Evolutionary conservation across 64 coral and sea anemone genomes (phyloP), one percentile per base, ranked within the genome.

Genomic region (Pachyseris speciosa): DNA sequence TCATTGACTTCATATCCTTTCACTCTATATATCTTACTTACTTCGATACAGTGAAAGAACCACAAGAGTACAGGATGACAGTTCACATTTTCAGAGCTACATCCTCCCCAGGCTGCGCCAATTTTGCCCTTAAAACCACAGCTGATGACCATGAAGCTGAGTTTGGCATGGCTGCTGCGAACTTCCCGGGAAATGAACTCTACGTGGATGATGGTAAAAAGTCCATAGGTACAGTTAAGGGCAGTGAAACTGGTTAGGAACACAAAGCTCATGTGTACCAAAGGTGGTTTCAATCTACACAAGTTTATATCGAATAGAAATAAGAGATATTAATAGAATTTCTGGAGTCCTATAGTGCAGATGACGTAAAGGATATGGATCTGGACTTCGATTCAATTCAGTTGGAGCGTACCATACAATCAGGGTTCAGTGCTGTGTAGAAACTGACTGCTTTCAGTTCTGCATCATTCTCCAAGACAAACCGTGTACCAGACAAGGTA

Each of bases 81-180:
- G 78, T 83, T 0, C 78, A 88, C 41, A 37, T 76, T 5, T 88
- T 88, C 27, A 69, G 88, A 51, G 88, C 88, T 12, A 83, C 88
- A 10, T 83, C 88, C 0, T 91, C 88, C 33, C 77, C 88, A 25
- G 77, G 88, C 8, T 91, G 88, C 45, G 74, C 66, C 3, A 91
- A 72, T 22, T 83, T 83, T 19, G 88, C 88, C 3, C 32, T 91
- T 0, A 83, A 91, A 24, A 1, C 36, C 19, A 83, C 64, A 16
- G 88, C 77, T 0, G 50, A 83, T 31, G 88, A 91, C 52, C 33
- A 31, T 36, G 87, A 90, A 49, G 9, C 17, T n/a, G 75, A 80
- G 33, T 51, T 80, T 52, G 75, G 87, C 7, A 34, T 10, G 1
- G 63, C 32, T 1, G 17, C 87, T 26, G 87, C 87, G 24, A 38